Evolutionary conservation across 2,888 invertebrate species (phyloP).

Genomic region (Cybosia mesomella): DNA sequence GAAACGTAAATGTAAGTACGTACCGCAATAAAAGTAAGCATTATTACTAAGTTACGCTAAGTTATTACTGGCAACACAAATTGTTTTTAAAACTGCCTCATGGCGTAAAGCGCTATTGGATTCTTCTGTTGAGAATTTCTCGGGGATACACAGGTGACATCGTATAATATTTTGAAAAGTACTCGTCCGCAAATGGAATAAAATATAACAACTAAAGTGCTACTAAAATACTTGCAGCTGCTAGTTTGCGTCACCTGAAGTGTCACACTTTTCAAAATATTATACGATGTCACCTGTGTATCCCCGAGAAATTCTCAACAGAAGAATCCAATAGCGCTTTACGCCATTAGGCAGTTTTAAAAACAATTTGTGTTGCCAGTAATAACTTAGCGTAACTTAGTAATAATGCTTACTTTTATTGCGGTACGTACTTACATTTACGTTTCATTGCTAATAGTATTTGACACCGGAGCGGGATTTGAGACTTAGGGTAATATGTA

Average conservation of each 20-base stretch:
- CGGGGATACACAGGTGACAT: no score
- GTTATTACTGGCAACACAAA: neutral
- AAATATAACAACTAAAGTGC: no score
- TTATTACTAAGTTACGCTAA: neutral
- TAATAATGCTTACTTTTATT: slow-evolving; percentile 2
- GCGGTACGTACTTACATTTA: neutral
- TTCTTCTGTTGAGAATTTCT: neutral
- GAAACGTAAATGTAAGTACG: neutral
- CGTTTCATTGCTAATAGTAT: neutral
- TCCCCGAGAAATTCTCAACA: neutral
- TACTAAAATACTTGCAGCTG: no score
- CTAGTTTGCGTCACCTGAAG: no score
- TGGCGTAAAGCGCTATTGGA: neutral
- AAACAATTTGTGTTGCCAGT: neutral
- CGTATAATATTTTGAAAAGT: no score
- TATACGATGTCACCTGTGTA: no score
- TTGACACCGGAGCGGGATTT: neutral
- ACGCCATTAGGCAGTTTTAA: neutral
- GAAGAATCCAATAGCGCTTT: neutral
- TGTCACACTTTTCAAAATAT: no score
- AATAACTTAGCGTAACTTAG: neutral
- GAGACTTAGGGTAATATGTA: neutral
- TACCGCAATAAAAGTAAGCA: neutral
- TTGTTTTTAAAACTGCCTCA: neutral
- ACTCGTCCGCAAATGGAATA: no score